Conservation (phyloP, 2,888 invertebrate genomes). For the Petrolisthes cinctipes region DNA sequence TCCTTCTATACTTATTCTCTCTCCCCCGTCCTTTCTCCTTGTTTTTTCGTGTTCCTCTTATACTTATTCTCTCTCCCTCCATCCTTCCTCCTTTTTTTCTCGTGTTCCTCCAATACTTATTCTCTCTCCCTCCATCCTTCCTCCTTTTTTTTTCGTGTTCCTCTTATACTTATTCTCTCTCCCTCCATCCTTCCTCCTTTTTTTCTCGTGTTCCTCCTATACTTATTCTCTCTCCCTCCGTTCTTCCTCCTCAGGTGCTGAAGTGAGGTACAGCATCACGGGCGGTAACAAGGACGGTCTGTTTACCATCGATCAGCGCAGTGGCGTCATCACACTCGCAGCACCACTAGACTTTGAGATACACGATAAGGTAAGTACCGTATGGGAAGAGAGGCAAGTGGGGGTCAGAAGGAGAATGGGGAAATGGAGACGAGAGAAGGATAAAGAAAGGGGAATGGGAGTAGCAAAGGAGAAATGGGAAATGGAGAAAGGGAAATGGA, state of each 20-base stretch:
- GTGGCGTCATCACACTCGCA: slow-evolving; percentile 88
- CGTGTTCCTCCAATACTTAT: not conserved
- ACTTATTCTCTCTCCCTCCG: not conserved
- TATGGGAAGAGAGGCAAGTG: not conserved
- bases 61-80: no score
- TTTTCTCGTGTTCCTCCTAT: not conserved
- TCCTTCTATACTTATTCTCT: no score
- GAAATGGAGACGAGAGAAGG: not conserved
- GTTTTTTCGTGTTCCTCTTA: no score
- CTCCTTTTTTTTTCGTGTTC: not conserved
- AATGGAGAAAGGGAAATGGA: not conserved
- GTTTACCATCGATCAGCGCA: slow-evolving; percentile 92
- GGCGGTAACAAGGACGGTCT: slow-evolving; percentile 69
- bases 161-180: not conserved
- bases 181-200: not conserved
- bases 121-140: not conserved
- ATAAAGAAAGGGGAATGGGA: not conserved
- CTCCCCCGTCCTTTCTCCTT: no score
- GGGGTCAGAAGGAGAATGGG: not conserved
- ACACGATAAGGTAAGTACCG: slow-evolving; percentile 73
- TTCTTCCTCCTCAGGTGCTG: slow-evolving; percentile 4
- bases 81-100: no score
- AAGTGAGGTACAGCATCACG: slow-evolving; percentile 82
- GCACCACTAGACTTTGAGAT: slow-evolving; percentile 85
- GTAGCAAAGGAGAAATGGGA: not conserved